Evolutionary conservation across 2,888 invertebrate species (phyloP), one percentile per base, ranked within the genome.

Genomic region (Tenthredo mesomela): DNA sequence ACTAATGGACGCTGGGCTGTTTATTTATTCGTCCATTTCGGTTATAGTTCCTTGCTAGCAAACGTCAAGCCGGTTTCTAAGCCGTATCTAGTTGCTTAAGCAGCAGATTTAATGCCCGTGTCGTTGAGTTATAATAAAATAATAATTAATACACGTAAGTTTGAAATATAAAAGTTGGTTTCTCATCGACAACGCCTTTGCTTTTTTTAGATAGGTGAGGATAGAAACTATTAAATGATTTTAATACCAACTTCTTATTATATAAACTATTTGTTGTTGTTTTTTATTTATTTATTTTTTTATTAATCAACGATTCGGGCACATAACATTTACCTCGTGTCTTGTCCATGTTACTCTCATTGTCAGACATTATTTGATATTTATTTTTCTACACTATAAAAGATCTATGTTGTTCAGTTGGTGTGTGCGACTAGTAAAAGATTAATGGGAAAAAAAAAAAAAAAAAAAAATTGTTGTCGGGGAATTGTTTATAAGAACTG

Each of bases 401-500:
- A 88, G 87, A 89, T 87, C 87, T 90, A 88, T 85, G 85, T 50
- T 47, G 86, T 80, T 80, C 86, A 89, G 89, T 91, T 91, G 88
- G 88, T 83, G 88, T 85, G 71, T n/a, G n/a, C n/a, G n/a, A n/a
- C n/a, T n/a, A 25, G 91, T 89, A 91, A 89, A 90, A 86, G 25
- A 77, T 54, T 54, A 29, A 18, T 15, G 58, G 40, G 15, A 12
- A 61, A 25, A 12, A 61, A 40, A 40, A 25, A 12, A 61, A 25
- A 12, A 61, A 25, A 12, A 61, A 25, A 12, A 61, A 40, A 40
- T n/a, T 80, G 61, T n/a, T 40, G 40, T 61, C 40, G 29, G 25
- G n/a, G n/a, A n/a, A 21, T 61, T 9, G 71, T 43, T 73, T 73
- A 37, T 12, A 43, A 43, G 40, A 58, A 80, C 61, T 80, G 58